Percentiles rank a stretch among this genome's conserved stretches.
These are phyloP conservation scores for Masticophis lateralis DNA, from an alignment of 2,797 vertebrate species.

Conservation along the genomic window DNA sequence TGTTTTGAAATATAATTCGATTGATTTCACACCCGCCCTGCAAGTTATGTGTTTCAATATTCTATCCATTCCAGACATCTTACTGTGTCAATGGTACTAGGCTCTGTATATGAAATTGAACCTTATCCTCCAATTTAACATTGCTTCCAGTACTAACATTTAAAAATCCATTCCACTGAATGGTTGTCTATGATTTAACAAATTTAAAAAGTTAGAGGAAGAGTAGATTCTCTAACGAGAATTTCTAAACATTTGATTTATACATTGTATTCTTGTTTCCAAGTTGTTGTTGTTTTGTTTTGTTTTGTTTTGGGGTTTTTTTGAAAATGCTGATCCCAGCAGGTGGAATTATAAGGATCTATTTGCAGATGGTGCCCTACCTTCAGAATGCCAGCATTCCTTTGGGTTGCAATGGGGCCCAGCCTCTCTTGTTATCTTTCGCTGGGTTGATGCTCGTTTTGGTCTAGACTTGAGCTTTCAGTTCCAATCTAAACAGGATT, in stretches of 20 bases:
- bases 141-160: neutral
- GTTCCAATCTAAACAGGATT: conserved; percentile 6
- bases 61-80: neutral
- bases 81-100: neutral
- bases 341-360: neutral
- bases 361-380: neutral
- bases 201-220: neutral
- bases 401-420: neutral
- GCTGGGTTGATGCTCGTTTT: conserved; percentile 8
- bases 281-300: neutral
- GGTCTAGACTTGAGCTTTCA: conserved; percentile 32
- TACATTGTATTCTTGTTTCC: neutral
- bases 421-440: conserved; percentile 17
- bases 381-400: neutral
- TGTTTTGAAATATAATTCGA: neutral
- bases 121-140: neutral
- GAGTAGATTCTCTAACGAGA: neutral
- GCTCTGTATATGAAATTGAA: neutral
- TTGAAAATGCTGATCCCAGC: neutral
- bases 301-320: neutral
- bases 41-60: neutral
- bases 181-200: neutral
- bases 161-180: conserved; percentile 2
- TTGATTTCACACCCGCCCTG: neutral
- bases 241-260: neutral